Conservation (phyloP, 2,888 invertebrate genomes). For the Hyles lineata region DNA sequence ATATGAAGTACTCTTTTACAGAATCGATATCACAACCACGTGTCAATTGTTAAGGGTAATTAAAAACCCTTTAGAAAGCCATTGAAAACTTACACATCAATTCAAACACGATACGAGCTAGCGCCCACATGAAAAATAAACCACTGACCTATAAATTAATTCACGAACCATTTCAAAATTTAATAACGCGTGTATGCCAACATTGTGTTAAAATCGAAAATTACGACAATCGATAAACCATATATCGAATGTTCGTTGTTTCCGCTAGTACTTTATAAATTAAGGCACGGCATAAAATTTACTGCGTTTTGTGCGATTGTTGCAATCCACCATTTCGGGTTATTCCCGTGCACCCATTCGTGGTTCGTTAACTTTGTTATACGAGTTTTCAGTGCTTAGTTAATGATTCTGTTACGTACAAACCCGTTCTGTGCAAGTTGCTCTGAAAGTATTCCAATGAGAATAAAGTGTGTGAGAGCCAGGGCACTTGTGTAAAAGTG, state of each 20-base stretch:
- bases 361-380: slow-evolving; percentile 81
- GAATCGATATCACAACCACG: too few species aligned
- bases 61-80: too few species aligned
- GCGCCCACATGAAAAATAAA: too few species aligned
- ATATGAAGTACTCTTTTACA: too few species aligned
- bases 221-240: background rate
- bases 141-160: too few species aligned
- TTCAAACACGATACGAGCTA: too few species aligned
- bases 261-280: slow-evolving; percentile 47
- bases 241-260: background rate
- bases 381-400: slow-evolving; percentile 73
- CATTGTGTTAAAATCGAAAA: slow-evolving; percentile 1
- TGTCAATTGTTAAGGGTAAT: too few species aligned
- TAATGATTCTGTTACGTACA: slow-evolving; percentile 65
- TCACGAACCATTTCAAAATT: background rate
- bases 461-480: background rate
- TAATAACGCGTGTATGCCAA: background rate
- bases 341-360: slow-evolving; percentile 74
- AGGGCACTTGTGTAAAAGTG: too few species aligned
- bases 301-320: slow-evolving; percentile 77
- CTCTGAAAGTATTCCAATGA: slow-evolving; percentile 14
- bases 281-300: slow-evolving; percentile 60
- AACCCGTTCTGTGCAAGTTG: slow-evolving; percentile 39
- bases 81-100: too few species aligned
- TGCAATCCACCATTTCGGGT: slow-evolving; percentile 76